Conservation (phyloP, 2,797 vertebrate species). For the Macropus fuliginosus region DNA sequence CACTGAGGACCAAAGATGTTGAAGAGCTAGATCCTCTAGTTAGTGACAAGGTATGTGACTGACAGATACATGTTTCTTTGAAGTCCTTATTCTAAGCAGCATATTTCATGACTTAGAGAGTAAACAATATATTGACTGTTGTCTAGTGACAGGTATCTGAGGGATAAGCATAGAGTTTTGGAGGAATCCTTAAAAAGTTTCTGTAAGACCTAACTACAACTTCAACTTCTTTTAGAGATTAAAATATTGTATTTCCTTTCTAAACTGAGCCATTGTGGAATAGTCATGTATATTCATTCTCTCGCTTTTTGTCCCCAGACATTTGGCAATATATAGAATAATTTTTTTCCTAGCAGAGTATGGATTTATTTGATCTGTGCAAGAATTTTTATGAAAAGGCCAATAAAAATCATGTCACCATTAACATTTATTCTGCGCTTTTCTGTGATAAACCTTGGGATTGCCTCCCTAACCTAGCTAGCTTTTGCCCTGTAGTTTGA, state of each 20-base stretch:
- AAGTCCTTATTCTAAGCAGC: background rate
- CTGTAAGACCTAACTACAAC: background rate
- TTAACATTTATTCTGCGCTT: background rate
- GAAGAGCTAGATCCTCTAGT: background rate
- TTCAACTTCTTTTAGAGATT: conserved; percentile 10
- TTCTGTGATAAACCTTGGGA: conserved; percentile 21
- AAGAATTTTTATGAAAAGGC: background rate
- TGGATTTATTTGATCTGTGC: conserved; percentile 26
- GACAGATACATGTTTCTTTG: background rate
- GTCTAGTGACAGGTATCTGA: background rate
- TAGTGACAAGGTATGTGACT: background rate
- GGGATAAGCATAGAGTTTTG: background rate
- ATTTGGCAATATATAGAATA: conserved; percentile 40
- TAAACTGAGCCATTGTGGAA: background rate
- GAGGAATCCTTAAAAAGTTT: background rate
- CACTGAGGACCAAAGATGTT: background rate
- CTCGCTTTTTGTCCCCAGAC: background rate
- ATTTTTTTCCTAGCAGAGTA: conserved; percentile 2
- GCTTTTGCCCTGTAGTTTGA: background rate
- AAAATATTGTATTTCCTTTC: background rate
- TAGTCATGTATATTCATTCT: background rate
- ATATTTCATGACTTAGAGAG: background rate
- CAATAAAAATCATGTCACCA: conserved; percentile 20
- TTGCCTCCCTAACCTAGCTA: background rate
- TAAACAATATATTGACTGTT: background rate